Base-by-base conservation (phyloP, 2,113 vertebrate species). In the Capreolus pygargus region DNA sequence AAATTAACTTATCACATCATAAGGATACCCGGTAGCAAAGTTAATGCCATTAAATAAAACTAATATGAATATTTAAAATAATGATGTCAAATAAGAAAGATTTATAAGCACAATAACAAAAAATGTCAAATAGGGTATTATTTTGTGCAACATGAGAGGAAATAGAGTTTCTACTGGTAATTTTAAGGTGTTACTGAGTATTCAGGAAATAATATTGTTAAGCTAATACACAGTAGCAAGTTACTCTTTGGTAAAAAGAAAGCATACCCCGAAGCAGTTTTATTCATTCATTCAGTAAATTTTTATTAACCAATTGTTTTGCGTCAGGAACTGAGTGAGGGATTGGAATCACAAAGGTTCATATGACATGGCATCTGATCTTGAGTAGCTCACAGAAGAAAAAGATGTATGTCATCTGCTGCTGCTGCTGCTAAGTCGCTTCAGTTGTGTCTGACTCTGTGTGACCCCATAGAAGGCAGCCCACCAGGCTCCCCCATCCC, bases 1-100 rank as follows among this genome's bases (percentile, higher is more conserved):
- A 95, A 97, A 92, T 92, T 86, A 96, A 89, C 43, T 86, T 91
- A 36, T 86, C 79, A 94, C 50, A 89, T 79, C 64, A 78, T 86
- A 89, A 79, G 27, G 55, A 47, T 70, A 52, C 1, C 28, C 89
- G 67, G 39, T n/a, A 83, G 19, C 60, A 30, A 97, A 86, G 54
- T 92, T 61, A 96, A 95, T 57, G 64, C 5, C 28, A 76, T 84
- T 89, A 92, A 96, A 87, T 92, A 79, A 95, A 95, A 95, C 2
- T 55, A 90, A 67, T 45, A 27, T 39, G 64, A 67, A 45, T 79
- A 79, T 67, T 81, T 39, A 36, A 27, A 92, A 39, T 57, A 52
- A n/a, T 30, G 7, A 25, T 94, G 19, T 45, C 7, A 96, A 91
- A 55, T 57, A 27, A 87, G 9, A 87, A 81, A 79, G 7, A 93